phyloP scores from a whole-genome alignment of 2,888 invertebrate genomes.

The Ommatoiulus sabulosus region DNA sequence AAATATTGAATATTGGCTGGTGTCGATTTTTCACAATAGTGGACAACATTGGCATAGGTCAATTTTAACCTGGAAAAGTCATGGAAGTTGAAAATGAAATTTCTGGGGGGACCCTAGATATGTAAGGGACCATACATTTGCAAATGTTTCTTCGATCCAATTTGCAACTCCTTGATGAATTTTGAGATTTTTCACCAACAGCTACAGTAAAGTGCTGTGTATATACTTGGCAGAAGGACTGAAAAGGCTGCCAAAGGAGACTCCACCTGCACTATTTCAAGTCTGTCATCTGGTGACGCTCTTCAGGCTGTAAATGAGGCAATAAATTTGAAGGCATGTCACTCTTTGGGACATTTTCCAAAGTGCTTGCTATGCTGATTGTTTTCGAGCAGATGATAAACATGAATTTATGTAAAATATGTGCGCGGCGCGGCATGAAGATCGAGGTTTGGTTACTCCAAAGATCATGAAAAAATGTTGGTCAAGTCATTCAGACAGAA shows the following conservation, averaged over 20 bases:
- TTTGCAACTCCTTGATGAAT: not conserved
- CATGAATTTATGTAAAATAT: not conserved
- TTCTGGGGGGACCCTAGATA: no score
- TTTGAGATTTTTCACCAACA: not conserved
- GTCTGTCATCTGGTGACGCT: slow-evolving; percentile 28
- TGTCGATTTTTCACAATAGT: no score
- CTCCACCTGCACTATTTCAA: slow-evolving; percentile 28
- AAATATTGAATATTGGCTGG: no score
- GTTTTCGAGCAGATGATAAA: not conserved
- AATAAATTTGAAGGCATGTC: not conserved
- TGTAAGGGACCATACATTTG: not conserved
- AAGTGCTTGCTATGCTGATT: not conserved
- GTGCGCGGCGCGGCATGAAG: no score
- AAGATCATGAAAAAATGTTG: no score
- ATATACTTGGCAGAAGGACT: not conserved
- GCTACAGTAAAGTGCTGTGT: not conserved
- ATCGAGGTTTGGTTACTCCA: no score
- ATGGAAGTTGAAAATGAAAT: no score
- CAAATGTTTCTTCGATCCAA: not conserved
- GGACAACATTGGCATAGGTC: no score
- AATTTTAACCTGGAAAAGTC: no score
- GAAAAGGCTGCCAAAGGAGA: not conserved
- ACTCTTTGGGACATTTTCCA: slow-evolving; percentile 20
- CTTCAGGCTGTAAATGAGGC: not conserved
- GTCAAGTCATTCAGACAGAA: no score